Base-by-base conservation (phyloP, 2,888 invertebrate genomes). In the Laothoe populi region DNA sequence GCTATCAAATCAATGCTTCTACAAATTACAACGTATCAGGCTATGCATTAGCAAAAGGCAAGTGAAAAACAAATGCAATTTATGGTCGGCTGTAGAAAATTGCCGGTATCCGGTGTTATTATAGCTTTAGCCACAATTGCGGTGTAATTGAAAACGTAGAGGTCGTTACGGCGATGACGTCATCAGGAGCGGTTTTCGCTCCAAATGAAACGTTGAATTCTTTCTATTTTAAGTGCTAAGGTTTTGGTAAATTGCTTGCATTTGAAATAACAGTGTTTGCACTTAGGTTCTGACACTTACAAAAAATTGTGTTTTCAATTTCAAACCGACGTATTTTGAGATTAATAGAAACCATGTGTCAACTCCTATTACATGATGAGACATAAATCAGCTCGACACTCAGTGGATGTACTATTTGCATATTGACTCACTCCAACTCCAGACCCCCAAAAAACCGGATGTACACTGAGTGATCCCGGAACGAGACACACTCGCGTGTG, bases 61-160 rank as follows among this genome's bases (percentile, higher is more conserved):
- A 79, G 83, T 87, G 89, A 83, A 88, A 89, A 89, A 87, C 86
- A 88, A 87, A 87, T 79, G 76, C 81, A 84, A 89, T 89, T 88
- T 88, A 79, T 80, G 82, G 24, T 40, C 60, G 48, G 82, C 80
- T 80, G 79, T 79, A 78, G 81, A 73, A 87, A 90, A 90, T 90
- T 87, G 86, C 81, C 72, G 79, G 79, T 78, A 78, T 73, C 81
- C 73, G 70, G 64, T 75, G 82, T 83, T 86, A 88, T 88, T 89
- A 88, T 81, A 77, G 87, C 82, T 81, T 81, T 77, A 75, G 82
- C 84, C 84, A 83, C 88, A 88, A 90, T 91, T 89, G 90, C 82
- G 70, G 81, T 75, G 90, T 89, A 91, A 92, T 92, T 91, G 91
- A 91, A 91, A 89, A 87, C 84, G 73, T 82, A 86, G 86, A 81